Conservation (phyloP, 2,888 invertebrate species). For the Himalopsyche tibetana region DNA sequence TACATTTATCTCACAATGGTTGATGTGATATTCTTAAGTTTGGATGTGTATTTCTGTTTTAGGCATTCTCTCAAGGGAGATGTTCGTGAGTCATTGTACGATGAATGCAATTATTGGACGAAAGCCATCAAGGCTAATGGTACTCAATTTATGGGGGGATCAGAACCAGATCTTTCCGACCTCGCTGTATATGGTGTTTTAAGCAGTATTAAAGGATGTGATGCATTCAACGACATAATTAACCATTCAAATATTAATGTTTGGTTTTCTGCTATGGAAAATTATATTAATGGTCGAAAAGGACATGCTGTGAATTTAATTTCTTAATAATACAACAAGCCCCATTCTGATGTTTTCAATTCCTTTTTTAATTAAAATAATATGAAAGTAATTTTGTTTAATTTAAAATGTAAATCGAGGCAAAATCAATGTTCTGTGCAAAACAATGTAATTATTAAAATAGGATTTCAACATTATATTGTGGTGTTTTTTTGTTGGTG, state of each 20-base stretch:
- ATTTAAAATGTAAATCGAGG: background rate
- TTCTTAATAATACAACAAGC: background rate
- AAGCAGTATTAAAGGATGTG: conserved; percentile 94
- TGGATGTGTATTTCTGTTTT: conserved; percentile 67
- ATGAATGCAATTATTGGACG: conserved; percentile 90
- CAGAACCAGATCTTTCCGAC: conserved; percentile 93
- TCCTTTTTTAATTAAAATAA: background rate
- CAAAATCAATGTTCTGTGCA: background rate
- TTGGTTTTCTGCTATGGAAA: conserved; percentile 89
- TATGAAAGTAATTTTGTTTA: background rate
- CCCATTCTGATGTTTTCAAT: background rate
- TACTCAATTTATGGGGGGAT: conserved; percentile 90
- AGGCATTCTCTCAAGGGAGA: conserved; percentile 91
- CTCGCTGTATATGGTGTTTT: conserved; percentile 93
- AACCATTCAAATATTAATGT: conserved; percentile 83
- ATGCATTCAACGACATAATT: conserved; percentile 89
- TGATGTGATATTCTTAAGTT: too few species aligned
- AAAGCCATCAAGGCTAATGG: conserved; percentile 82
- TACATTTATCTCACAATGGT: too few species aligned
- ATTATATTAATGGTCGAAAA: conserved; percentile 77
- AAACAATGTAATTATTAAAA: background rate
- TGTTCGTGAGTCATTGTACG: conserved; percentile 92
- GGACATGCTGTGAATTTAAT: conserved; percentile 69
- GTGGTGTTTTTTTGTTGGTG: too few species aligned
- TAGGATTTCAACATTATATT: background rate